Base-by-base conservation (phyloP, 2,888 invertebrate genomes). In the Amaurobius ferox region DNA sequence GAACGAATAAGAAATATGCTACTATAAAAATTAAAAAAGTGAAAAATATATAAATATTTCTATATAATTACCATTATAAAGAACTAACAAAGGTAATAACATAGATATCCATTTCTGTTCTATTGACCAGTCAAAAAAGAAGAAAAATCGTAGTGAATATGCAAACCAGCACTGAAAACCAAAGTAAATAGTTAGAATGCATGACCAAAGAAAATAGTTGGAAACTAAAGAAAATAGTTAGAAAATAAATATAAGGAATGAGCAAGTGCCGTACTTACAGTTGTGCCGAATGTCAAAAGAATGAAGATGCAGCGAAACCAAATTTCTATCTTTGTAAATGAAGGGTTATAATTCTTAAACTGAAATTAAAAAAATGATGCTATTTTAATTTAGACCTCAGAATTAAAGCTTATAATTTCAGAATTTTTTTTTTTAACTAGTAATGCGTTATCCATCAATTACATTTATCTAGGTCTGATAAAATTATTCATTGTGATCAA, bases 31-130 rank as follows among this genome's bases (percentile, higher is more conserved):
- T n/a, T n/a, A n/a, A n/a, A n/a, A n/a, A n/a, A n/a, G n/a, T n/a
- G n/a, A n/a, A n/a, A n/a, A n/a, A n/a, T n/a, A n/a, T n/a, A n/a
- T n/a, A n/a, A n/a, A n/a, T n/a, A n/a, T n/a, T n/a, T n/a, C n/a
- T n/a, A n/a, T n/a, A n/a, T 35, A 35, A 7, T 35, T 92, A 98
- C 98, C 97, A 92, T 99, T 96, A 90, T 97, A 98, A 23, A 98
- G 93, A 88, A 98, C 93, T 13, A 98, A 93, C 29, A 97, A 92
- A 0, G 98, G 97, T 89, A 98, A 92, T 77, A 98, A 93, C 48
- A 96, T 92, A 0, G 97, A 95, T 91, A 98, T 94, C 98, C 98
- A 99, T 91, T 96, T 97, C 91, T 99, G 98, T 92, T 99, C 99
- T 90, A 98, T 97, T 0, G 98, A 97, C 98, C 98, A 99, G 91